Base-by-base conservation (phyloP, 2,888 invertebrate species). In the Trissolcus japonicus region DNA sequence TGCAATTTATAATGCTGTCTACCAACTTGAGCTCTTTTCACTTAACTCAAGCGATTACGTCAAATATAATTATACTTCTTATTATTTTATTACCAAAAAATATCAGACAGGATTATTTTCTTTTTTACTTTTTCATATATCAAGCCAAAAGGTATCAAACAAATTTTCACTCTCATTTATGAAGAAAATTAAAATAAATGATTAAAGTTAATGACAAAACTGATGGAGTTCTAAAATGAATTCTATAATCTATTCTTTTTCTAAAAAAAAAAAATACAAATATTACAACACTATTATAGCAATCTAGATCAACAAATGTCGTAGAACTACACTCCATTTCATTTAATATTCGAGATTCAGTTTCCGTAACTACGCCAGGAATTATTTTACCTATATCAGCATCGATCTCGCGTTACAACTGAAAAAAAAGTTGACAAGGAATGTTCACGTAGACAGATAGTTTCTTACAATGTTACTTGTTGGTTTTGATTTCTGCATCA, bases 281-380 rank as follows among this genome's bases (percentile, higher is more conserved):
- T 43, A n/a, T 13, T 43, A 6, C 46, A 14, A 46, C 14, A 46
- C 11, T 46, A 46, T 46, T 4, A 46, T 6, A 46, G 16, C 46
- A 6, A 16, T 46, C 17, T 17, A 51, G 19, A 51, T 16, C 57
- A 11, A 29, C 16, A 25, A 59, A 59, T 59, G 59, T 59, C 41
- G 11, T 19, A 19, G 43, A 59, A 29, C 19, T 59, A 29, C 14
- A 59, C 14, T 59, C 40, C n/a, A 14, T 59, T 59, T 59, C 59
- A 59, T 61, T 51, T 61, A 51, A 61, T 51, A 51, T 61, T 51
- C 46, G 40, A 61, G 61, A 35, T 35, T 61, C 46, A 61, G 51
- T 61, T 51, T 61, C 55, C 51, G 51, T 51, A 61, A 48, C 25
- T n/a, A 41, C 7, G 48, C 19, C 14, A 41, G 40, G 53, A 62